These are phyloP conservation scores for Blastobasis adustella DNA, from an alignment of 2,888 invertebrate genomes.

Conservation along the genomic window DNA sequence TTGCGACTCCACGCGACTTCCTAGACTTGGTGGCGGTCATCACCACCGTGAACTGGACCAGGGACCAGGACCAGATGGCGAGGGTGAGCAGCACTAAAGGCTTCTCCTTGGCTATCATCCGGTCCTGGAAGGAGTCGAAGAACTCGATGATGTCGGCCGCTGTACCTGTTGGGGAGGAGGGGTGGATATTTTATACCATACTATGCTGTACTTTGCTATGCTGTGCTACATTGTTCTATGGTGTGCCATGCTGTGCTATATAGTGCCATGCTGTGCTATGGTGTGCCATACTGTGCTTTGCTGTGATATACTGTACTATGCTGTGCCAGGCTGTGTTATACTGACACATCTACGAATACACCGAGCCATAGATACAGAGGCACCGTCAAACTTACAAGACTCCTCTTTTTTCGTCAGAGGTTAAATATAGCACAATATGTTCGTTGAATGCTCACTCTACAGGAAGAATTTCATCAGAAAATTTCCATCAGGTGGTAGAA, in stretches of 20 bases:
- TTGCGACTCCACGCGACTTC: constrained; percentile 80
- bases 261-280: background rate
- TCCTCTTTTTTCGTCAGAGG: too few relatives aligned
- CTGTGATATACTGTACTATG: background rate
- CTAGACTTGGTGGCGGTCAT: constrained; percentile 90
- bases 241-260: background rate
- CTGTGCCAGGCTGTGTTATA: background rate
- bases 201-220: background rate
- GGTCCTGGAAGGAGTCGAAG: constrained; percentile 96
- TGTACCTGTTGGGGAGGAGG: constrained; percentile 75
- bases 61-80: constrained; percentile 94
- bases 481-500: too few relatives aligned
- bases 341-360: background rate
- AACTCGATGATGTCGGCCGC: constrained; percentile 98
- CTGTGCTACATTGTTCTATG: background rate
- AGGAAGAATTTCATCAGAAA: too few relatives aligned
- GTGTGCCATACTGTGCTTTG: background rate
- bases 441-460: too few relatives aligned
- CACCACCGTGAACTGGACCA: constrained; percentile 95
- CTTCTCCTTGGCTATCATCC: constrained; percentile 85
- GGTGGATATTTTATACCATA: background rate
- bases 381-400: too few relatives aligned
- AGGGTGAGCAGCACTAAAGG: constrained; percentile 89
- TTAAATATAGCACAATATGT: too few relatives aligned
- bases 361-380: too few relatives aligned